Evolutionary conservation across 2,888 invertebrate genomes (phyloP), one percentile per base, ranked within the genome.

Genomic region (Malthinus flaveolus): DNA sequence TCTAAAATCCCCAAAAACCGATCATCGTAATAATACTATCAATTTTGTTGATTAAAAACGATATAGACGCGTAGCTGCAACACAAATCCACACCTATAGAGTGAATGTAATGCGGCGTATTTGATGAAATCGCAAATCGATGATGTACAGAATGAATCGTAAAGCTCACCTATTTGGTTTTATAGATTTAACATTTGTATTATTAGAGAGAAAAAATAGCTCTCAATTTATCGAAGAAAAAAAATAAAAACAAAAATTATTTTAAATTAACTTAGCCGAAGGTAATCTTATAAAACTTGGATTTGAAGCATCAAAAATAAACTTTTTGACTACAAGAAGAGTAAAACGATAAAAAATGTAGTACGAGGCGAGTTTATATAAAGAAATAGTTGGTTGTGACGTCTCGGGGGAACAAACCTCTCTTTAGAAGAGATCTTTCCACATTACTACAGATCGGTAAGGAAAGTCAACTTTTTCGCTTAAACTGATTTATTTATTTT

Each of bases 291-390:
- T 60, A 60, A 60, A 56, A 55, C 60, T 56, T 44, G 54, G 62
- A 62, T 60, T n/a, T 59, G 54, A 56, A 59, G 57, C 46, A 60
- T 46, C 44, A 44, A 50, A 32, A 56, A 62, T 59, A 62, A 62
- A 62, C 42, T 62, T 60, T 53, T 23, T 23, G 23, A 23, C 23
- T 23, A 23, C 59, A 59, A 56, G 59, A 59, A 55, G 50, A 60
- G 52, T 42, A 49, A 56, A 60, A 60, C 62, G 56, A 62, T 62
- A 62, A 62, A 62, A 62, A 62, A 62, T 62, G 59, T 53, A 62
- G 56, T 56, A 56, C 52, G n/a, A 44, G 45, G 50, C 49, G 44
- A 55, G 56, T 48, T 44, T 56, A 48, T 56, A 60, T 51, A 60
- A 51, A 44, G 60, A 46, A 36, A 52, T 52, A 52, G 55, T 54